Evolutionary conservation across 2,113 vertebrate species (phyloP).

Genomic region (Lophius piscatorius): DNA sequence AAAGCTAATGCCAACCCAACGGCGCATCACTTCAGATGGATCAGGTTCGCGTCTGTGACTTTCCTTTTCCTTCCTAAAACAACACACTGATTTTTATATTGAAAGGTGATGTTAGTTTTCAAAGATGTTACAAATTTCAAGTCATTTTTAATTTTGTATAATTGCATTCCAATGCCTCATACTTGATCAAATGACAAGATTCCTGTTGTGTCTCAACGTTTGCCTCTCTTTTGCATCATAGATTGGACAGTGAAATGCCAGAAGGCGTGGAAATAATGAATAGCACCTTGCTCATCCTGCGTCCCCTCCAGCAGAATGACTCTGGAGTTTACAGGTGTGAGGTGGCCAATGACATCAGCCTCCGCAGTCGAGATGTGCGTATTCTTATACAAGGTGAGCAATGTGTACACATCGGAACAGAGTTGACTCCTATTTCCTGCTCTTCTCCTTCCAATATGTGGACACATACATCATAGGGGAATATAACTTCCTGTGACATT

Average conservation of each 20-base stretch:
- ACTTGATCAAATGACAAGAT: background rate
- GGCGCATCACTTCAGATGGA: constrained; percentile 84
- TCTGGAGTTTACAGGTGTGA: constrained; percentile 94
- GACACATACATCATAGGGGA: constrained; percentile 47
- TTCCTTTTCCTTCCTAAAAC: too few relatives aligned
- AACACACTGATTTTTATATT: too few relatives aligned
- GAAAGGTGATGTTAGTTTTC: too few relatives aligned
- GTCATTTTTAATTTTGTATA: too few relatives aligned
- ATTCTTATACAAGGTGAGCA: constrained; percentile 93
- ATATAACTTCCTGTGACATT: constrained; percentile 55
- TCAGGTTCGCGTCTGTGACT: constrained; percentile 69
- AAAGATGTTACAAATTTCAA: too few relatives aligned
- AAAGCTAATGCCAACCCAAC: constrained; percentile 95
- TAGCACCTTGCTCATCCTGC: constrained; percentile 90
- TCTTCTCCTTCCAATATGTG: constrained; percentile 48
- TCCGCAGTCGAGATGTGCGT: constrained; percentile 90
- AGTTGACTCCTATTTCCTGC: constrained; percentile 59
- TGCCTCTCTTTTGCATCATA: constrained; percentile 63
- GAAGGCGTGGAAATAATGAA: constrained; percentile 89
- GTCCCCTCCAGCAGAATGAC: constrained; percentile 90
- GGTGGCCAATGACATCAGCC: constrained; percentile 92
- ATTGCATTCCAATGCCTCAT: background rate
- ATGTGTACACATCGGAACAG: constrained; percentile 26
- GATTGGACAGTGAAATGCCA: constrained; percentile 92
- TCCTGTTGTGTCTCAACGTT: constrained; percentile 5